A percentile compares a stretch with the other conserved stretches of the same genome.
Evolutionary conservation across 2,888 invertebrate species (phyloP).

Genomic region (Ophonus ardosiacus): DNA sequence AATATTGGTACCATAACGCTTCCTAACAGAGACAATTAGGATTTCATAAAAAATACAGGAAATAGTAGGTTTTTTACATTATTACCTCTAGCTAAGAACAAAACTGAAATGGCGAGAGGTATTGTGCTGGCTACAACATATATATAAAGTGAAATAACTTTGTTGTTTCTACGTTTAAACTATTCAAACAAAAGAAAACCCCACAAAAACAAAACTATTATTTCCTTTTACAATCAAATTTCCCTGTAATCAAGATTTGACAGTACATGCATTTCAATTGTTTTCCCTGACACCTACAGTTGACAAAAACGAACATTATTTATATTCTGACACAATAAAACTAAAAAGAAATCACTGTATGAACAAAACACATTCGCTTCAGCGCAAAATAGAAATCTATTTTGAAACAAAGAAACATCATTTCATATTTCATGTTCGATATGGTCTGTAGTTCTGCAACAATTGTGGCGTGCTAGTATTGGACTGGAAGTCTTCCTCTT

Average conservation of each 20-base stretch:
- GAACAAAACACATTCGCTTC: background rate
- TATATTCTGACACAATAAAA: background rate
- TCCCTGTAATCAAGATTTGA: background rate
- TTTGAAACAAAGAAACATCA: constrained; percentile 52
- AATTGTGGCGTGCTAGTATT: background rate
- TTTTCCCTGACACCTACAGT: background rate
- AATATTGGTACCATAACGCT: too few relatives aligned
- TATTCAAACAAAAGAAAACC: background rate
- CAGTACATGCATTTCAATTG: background rate
- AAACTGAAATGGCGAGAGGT: too few relatives aligned
- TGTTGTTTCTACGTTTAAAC: background rate
- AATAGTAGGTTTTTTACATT: too few relatives aligned
- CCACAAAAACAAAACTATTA: background rate
- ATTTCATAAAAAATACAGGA: too few relatives aligned
- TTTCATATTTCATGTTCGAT: constrained; percentile 60
- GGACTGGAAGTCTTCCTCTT: constrained; percentile 9
- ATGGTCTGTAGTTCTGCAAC: background rate
- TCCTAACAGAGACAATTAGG: too few relatives aligned
- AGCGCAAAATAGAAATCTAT: constrained; percentile 33
- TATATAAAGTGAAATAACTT: too few relatives aligned
- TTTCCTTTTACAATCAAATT: background rate
- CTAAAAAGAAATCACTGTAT: background rate
- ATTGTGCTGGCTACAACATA: too few relatives aligned
- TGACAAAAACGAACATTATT: background rate
- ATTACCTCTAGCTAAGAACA: too few relatives aligned